Evolutionary conservation across 2,113 vertebrate genomes (phyloP).

Genomic region (Paratilapia polleni): DNA sequence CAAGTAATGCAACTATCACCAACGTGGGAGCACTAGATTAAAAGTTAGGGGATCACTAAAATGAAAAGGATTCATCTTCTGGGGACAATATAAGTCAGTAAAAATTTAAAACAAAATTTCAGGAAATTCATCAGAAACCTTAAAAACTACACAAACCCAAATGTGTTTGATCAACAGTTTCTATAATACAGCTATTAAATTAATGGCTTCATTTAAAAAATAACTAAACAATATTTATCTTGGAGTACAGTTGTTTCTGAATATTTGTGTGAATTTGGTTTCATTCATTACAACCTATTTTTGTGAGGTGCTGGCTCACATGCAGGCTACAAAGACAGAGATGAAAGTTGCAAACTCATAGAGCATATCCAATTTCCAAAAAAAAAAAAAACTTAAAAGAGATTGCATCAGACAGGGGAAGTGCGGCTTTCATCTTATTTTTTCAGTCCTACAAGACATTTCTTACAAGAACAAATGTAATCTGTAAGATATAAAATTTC

Average conservation of each 20-base stretch:
- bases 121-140: too few species aligned
- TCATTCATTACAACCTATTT: not conserved
- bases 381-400: not conserved
- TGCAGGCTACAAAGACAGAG: slow-evolving; percentile 14
- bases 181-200: too few species aligned
- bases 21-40: not conserved
- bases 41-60: not conserved
- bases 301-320: not conserved
- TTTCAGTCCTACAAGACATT: not conserved
- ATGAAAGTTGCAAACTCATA: not conserved
- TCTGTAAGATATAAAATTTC: not conserved
- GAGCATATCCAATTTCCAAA: not conserved
- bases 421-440: not conserved
- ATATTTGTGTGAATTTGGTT: not conserved
- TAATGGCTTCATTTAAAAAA: too few species aligned
- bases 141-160: too few species aligned
- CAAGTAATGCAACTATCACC: not conserved
- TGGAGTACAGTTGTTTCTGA: not conserved
- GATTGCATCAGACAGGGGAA: not conserved
- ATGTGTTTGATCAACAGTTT: too few species aligned
- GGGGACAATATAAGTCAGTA: not conserved
- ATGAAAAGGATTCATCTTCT: not conserved
- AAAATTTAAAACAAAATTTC: not conserved
- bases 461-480: not conserved
- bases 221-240: too few species aligned